phyloP scores from a whole-genome alignment of 53 echinoderm and acorn worm species.

The Arbacia lixula region DNA sequence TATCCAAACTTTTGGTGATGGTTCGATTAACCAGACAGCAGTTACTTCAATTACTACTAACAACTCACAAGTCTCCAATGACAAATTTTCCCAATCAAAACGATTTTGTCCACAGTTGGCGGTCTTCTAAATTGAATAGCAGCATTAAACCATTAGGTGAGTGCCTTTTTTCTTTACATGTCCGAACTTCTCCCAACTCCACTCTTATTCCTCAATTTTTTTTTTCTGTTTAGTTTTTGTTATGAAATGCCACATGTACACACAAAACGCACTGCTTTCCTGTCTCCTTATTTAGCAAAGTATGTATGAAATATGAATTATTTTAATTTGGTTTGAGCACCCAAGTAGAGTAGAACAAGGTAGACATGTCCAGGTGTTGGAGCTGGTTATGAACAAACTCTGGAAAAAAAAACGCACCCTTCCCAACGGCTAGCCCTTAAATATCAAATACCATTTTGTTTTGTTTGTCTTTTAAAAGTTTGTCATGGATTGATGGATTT shows the following conservation, averaged over 20 bases:
- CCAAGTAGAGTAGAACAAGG: constrained; percentile 36
- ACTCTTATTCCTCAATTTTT: constrained; percentile 4
- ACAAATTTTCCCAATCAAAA: constrained; percentile 54
- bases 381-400: no score
- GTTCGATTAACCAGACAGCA: constrained; percentile 53
- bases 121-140: constrained; percentile 61
- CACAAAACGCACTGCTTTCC: constrained; percentile 46
- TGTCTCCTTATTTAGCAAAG: constrained; percentile 31
- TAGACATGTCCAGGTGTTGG: no score
- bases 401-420: no score
- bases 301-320: constrained; percentile 13
- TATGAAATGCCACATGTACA: constrained; percentile 41
- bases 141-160: constrained; percentile 60
- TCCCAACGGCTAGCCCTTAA: no score
- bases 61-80: constrained; percentile 34
- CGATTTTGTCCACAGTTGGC: constrained; percentile 60
- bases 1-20: constrained; percentile 44
- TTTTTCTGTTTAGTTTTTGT: constrained; percentile 38
- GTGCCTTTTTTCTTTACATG: constrained; percentile 57
- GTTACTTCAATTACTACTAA: constrained; percentile 50
- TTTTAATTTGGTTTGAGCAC: constrained; percentile 36
- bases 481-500: no score
- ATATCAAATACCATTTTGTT: no score
- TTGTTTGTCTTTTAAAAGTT: no score
- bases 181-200: constrained; percentile 47